A percentile compares a stretch with the other conserved stretches of the same genome.
These are phyloP conservation scores for Parapsyche elsis DNA, from an alignment of 1,140 invertebrate genomes.

Conservation along the genomic window DNA sequence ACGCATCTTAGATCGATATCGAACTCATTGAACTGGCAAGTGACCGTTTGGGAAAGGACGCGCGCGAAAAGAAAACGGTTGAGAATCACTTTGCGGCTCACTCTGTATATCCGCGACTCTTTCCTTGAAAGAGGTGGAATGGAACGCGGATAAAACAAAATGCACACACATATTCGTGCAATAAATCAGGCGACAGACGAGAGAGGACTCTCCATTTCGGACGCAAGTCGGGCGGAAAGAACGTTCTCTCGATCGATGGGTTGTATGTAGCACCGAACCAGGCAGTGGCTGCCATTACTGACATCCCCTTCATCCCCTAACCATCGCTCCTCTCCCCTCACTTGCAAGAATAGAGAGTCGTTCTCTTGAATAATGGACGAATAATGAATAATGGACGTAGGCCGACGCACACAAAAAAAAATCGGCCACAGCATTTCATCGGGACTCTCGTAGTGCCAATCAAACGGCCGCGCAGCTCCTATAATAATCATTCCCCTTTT, in stretches of 20 bases:
- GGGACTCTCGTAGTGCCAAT: slow-evolving; percentile 16
- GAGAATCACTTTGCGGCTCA: no score
- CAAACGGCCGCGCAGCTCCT: slow-evolving; percentile 10
- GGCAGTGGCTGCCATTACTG: not conserved
- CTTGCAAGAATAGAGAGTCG: not conserved
- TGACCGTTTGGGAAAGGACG: no score
- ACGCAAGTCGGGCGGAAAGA: not conserved
- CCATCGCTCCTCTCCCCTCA: not conserved
- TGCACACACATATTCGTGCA: not conserved
- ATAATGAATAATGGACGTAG: slow-evolving; percentile 26
- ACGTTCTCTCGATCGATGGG: not conserved
- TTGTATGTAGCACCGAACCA: not conserved
- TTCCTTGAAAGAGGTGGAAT: not conserved
- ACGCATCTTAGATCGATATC: no score
- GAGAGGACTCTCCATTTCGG: not conserved
- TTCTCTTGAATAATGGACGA: slow-evolving; percentile 26
- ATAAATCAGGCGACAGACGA: not conserved
- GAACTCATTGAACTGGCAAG: no score
- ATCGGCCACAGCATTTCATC: no score
- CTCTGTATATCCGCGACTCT: not conserved
- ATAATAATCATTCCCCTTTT: not conserved
- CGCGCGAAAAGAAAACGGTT: no score
- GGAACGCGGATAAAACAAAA: not conserved
- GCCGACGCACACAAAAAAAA: not conserved
- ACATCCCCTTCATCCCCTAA: not conserved